phyloP scores from a whole-genome alignment of 2,797 vertebrate genomes.

The Squalus acanthias region DNA sequence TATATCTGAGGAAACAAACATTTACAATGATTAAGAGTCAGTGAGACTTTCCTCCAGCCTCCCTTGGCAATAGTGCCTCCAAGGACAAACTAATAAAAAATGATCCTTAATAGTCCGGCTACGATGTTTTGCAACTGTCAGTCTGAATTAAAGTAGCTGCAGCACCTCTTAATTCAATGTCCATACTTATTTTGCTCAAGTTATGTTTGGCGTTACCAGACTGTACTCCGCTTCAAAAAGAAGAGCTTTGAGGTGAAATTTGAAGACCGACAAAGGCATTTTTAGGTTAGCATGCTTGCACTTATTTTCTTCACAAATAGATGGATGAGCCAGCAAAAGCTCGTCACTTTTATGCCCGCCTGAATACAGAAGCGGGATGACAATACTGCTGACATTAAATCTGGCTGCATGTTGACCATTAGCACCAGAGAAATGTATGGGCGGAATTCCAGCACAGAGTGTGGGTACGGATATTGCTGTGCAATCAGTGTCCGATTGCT shows the following conservation, averaged over 20 bases:
- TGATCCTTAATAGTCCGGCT: background rate
- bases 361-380: background rate
- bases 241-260: background rate
- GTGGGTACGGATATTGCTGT: background rate
- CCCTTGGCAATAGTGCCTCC: background rate
- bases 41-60: background rate
- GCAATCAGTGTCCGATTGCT: background rate
- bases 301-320: background rate
- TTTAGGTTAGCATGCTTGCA: background rate
- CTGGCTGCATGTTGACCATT: background rate
- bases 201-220: background rate
- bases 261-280: background rate
- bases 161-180: background rate
- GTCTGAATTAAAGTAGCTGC: background rate
- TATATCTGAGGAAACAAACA: slow-evolving; percentile 67
- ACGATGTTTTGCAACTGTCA: background rate
- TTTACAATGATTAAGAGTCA: background rate
- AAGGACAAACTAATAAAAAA: background rate
- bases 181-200: background rate
- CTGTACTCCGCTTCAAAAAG: background rate
- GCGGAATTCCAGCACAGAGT: background rate
- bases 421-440: background rate
- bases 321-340: background rate
- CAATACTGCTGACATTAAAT: background rate
- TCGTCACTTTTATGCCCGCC: background rate